Percentiles rank a stretch among this genome's conserved stretches.
Conservation (phyloP, 64 coral and sea anemone species). For the Cladopsammia gracilis region DNA sequence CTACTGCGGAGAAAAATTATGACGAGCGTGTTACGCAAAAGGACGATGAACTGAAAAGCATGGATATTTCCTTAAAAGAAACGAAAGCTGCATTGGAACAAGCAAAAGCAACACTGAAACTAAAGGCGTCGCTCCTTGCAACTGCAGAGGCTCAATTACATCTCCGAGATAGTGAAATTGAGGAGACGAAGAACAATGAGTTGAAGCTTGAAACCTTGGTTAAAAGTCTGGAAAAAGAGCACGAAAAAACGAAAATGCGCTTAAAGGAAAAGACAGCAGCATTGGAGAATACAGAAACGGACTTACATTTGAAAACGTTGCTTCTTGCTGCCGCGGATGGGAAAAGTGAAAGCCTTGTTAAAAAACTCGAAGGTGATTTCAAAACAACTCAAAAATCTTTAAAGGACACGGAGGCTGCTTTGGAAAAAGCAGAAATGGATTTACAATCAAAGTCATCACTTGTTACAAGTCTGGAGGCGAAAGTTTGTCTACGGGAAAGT, state of each 20-base stretch:
- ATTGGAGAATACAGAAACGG: neutral
- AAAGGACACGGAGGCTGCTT: neutral
- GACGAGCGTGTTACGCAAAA: neutral
- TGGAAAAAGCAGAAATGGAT: neutral
- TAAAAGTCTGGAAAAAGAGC: neutral
- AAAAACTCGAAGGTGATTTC: neutral
- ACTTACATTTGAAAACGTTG: neutral
- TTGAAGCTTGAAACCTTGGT: neutral
- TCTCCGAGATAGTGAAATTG: too few relatives aligned
- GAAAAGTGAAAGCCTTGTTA: neutral
- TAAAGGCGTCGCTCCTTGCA: too few relatives aligned
- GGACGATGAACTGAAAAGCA: neutral
- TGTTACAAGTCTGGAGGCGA: neutral
- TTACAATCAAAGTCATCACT: neutral
- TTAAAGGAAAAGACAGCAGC: neutral
- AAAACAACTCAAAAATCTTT: neutral
- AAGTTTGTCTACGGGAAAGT: neutral
- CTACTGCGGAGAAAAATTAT: neutral
- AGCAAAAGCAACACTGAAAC: too few relatives aligned
- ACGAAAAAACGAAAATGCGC: neutral
- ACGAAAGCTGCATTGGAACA: neutral
- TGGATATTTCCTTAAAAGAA: neutral
- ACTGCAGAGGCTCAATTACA: too few relatives aligned
- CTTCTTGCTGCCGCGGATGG: neutral
- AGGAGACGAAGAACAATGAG: neutral